Conservation (phyloP, 2,888 invertebrate species). For the Cactoblastis cactorum region DNA sequence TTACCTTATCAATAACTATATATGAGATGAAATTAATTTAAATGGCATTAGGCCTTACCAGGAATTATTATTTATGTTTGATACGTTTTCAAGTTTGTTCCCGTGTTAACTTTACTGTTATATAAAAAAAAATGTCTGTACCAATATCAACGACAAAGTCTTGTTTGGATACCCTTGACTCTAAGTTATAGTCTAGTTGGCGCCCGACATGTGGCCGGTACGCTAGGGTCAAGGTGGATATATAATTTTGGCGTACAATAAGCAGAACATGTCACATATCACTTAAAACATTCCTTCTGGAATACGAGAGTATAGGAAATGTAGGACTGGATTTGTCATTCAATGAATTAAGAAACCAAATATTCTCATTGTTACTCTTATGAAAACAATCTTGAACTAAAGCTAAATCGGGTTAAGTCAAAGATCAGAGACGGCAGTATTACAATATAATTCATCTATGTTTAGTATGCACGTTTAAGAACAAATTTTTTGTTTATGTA, state of each 20-base stretch:
- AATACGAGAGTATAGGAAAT: background rate
- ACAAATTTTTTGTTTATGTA: background rate
- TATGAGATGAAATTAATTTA: no score
- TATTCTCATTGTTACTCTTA: no score
- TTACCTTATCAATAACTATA: no score
- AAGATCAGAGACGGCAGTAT: background rate
- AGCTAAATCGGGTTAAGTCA: background rate
- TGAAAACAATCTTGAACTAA: no score
- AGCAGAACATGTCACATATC: background rate
- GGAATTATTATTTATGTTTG: no score
- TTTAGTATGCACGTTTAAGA: background rate
- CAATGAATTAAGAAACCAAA: no score
- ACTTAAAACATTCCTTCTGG: no score
- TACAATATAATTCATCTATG: background rate
- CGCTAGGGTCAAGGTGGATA: constrained; percentile 3
- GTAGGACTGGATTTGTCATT: no score
- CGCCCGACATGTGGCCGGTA: constrained; percentile 7
- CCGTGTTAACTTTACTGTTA: background rate
- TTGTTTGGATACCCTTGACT: constrained; percentile 1
- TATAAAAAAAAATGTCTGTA: constrained; percentile 1
- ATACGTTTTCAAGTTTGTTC: no score
- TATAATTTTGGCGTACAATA: background rate
- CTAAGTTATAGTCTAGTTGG: constrained; percentile 9
- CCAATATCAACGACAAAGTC: background rate
- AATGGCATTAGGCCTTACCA: no score